A percentile compares a stretch with the other conserved stretches of the same genome.
Conservation (phyloP, 2,113 vertebrate species). For the Brevimyrus niger region DNA sequence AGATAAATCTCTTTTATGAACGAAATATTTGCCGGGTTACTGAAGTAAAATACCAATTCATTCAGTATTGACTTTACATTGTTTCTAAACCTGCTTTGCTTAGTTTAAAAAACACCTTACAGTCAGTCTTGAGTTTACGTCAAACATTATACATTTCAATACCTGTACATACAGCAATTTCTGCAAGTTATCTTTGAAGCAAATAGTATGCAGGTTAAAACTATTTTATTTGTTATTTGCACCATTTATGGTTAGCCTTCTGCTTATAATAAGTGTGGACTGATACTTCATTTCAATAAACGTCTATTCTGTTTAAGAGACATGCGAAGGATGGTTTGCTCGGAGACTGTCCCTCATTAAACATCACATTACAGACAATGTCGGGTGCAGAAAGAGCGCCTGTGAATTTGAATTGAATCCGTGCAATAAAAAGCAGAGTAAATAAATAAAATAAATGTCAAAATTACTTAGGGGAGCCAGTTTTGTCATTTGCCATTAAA, state of each 20-base stretch:
- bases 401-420: background rate
- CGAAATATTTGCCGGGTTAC: background rate
- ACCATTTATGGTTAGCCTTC: conserved; percentile 44
- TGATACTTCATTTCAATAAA: conserved; percentile 56
- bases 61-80: background rate
- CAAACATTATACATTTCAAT: background rate
- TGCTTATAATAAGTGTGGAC: conserved; percentile 42
- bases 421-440: background rate
- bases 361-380: conserved; percentile 24
- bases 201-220: background rate
- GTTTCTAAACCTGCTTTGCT: background rate
- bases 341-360: conserved; percentile 23
- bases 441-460: background rate
- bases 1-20: background rate
- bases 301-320: conserved; percentile 51
- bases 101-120: background rate
- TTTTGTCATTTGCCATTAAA: background rate
- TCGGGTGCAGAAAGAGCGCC: background rate
- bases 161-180: background rate
- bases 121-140: background rate
- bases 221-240: background rate
- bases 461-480: background rate
- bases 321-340: conserved; percentile 47
- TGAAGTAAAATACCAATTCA: background rate
- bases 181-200: background rate